Percentiles rank a stretch among this genome's conserved stretches.
These are phyloP conservation scores for Andricus grossulariae DNA, from an alignment of 1,140 invertebrate species.

Conservation along the genomic window DNA sequence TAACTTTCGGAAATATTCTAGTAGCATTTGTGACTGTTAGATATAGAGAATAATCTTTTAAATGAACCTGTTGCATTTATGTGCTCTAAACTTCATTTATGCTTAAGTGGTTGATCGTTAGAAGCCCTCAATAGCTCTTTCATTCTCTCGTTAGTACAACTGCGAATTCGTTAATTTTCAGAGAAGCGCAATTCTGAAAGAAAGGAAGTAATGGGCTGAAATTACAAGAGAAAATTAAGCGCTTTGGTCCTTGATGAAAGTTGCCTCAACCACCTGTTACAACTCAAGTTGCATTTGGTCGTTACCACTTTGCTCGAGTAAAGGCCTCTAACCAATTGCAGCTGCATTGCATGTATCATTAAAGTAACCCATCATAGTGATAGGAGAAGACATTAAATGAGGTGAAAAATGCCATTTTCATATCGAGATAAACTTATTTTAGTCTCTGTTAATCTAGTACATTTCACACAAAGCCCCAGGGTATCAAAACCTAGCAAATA, in stretches of 20 bases:
- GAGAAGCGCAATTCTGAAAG: background rate
- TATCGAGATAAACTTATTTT: too few relatives aligned
- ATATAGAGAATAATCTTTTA: background rate
- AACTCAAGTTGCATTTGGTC: slow-evolving; percentile 20
- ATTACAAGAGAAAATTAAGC: slow-evolving; percentile 15
- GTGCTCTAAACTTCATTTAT: background rate
- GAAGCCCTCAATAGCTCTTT: slow-evolving; percentile 8
- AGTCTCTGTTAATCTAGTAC: too few relatives aligned
- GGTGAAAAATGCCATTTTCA: background rate
- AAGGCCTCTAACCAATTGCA: background rate
- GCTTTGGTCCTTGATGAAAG: background rate
- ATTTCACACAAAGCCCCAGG: too few relatives aligned
- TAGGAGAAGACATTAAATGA: background rate
- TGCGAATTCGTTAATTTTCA: background rate
- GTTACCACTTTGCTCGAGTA: slow-evolving; percentile 6
- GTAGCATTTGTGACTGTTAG: background rate
- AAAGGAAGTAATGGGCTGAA: slow-evolving; percentile 4
- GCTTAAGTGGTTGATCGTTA: slow-evolving; percentile 6
- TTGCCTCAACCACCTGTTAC: slow-evolving; percentile 26
- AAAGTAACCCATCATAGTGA: background rate
- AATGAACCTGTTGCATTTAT: background rate
- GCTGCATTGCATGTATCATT: background rate
- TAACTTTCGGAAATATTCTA: background rate
- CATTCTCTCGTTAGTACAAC: background rate
- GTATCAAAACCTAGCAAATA: too few relatives aligned